Base-by-base conservation (phyloP, 2,113 vertebrate species). In the Bubalus kerabau region DNA sequence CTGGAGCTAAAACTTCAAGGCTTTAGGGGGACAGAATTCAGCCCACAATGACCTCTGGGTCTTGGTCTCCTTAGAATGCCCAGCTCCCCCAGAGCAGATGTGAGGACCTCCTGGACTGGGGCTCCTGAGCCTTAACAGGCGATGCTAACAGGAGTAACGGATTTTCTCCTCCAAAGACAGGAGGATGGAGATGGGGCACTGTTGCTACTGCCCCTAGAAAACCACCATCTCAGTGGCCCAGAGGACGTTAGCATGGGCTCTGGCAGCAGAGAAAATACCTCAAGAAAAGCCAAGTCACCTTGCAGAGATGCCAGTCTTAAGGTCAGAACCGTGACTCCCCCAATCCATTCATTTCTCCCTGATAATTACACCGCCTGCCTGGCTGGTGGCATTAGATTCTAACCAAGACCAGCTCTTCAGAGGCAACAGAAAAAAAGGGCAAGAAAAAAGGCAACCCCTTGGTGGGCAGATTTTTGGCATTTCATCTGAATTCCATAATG, bases 401-500 rank as follows among this genome's bases (percentile, higher is more conserved):
- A 89, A 94, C 91, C 36, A 62, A 91, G 94, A 30, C 90, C 15
- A 52, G 96, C 90, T 94, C 87, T 89, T 91, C 74, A 12, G 92
- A 78, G 64, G 96, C 19, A 89, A 96, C 92, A 97, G 95, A 88
- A 90, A 83, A 74, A 43, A 67, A 50, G 6, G 16, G 80, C 96
- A 88, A 95, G 32, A 85, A 90, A 40, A 46, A 43, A 89, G 36
- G 71, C 96, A 78, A 91, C 81, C 98, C 97, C 98, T 81, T 0
- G 96, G 94, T 83, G 97, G 98, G 98, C 96, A 96, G 96, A 94
- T 30, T 96, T 97, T 74, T 96, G 98, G 98, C 97, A 23, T 92
- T 98, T 96, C 95, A 54, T 98, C 98, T 97, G 92, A 3, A 92
- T 94, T 98, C 97, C 92, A 60, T 91, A 90, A 98, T 99, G 98